Conservation (phyloP, 2,888 invertebrate genomes). For the Coelinius sp. region DNA sequence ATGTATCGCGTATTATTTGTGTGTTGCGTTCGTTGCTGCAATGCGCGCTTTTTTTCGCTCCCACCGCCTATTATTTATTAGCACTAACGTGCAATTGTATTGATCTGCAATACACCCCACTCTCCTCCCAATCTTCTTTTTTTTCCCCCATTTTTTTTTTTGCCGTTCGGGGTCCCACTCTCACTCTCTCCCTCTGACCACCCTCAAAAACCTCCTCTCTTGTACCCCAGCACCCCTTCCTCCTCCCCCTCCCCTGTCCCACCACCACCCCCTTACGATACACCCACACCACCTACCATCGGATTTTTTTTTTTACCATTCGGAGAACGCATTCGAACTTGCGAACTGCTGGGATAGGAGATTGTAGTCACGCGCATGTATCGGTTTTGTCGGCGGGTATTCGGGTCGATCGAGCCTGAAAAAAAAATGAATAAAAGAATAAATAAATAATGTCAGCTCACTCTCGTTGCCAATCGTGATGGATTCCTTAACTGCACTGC, state of each 20-base stretch:
- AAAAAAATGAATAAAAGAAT: slow-evolving; percentile 33
- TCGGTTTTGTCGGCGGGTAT: slow-evolving; percentile 61
- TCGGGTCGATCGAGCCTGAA: slow-evolving; percentile 53
- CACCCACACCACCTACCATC: slow-evolving; percentile 57
- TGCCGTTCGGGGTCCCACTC: slow-evolving; percentile 29
- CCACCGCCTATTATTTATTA: slow-evolving; percentile 71
- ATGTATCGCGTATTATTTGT: slow-evolving; percentile 71
- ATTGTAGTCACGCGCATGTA: slow-evolving; percentile 63
- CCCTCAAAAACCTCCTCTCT: slow-evolving; percentile 35
- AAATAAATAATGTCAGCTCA: slow-evolving; percentile 42
- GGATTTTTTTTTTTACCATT: slow-evolving; percentile 68
- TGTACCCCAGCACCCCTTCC: slow-evolving; percentile 21
- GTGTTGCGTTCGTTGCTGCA: slow-evolving; percentile 71
- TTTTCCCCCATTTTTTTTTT: slow-evolving; percentile 18
- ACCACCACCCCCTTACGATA: slow-evolving; percentile 32
- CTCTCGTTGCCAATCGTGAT: slow-evolving; percentile 33
- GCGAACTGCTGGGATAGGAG: slow-evolving; percentile 61
- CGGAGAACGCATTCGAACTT: slow-evolving; percentile 70
- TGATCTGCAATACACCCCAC: slow-evolving; percentile 71
- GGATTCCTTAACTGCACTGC: slow-evolving; percentile 39
- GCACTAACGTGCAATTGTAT: slow-evolving; percentile 72
- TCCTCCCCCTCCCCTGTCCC: slow-evolving; percentile 12
- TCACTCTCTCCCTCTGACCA: slow-evolving; percentile 11
- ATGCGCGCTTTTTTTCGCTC: slow-evolving; percentile 70
- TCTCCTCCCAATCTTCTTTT: slow-evolving; percentile 45